phyloP scores from a whole-genome alignment of 2,888 invertebrate genomes.

The Eumacrocentrus americanus region DNA sequence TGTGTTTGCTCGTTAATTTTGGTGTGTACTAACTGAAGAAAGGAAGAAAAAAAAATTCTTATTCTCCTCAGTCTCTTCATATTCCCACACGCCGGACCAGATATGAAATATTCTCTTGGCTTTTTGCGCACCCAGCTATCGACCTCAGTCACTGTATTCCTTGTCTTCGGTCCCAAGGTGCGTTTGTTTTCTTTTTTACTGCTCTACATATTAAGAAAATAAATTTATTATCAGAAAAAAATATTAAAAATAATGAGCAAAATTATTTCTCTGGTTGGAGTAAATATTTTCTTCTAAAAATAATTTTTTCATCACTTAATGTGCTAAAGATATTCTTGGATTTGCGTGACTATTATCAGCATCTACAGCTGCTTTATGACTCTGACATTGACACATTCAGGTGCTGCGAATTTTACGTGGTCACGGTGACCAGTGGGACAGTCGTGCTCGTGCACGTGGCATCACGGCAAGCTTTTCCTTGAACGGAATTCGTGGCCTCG shows the following conservation, averaged over 20 bases:
- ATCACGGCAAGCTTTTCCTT: conserved; percentile 85
- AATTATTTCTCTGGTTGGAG: no score
- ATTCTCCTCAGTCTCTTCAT: conserved; percentile 75
- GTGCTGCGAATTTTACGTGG: conserved; percentile 82
- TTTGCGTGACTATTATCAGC: no score
- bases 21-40: neutral
- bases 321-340: no score
- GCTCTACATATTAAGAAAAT: no score
- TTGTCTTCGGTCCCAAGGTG: conserved; percentile 88
- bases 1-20: neutral
- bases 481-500: conserved; percentile 79
- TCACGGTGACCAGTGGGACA: conserved; percentile 90
- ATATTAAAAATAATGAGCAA: no score
- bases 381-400: conserved; percentile 59
- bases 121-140: conserved; percentile 92
- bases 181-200: no score
- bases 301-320: no score
- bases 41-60: neutral
- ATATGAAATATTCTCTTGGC: conserved; percentile 89
- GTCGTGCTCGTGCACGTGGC: conserved; percentile 80
- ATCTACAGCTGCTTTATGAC: no score
- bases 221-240: no score
- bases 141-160: conserved; percentile 83
- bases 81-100: conserved; percentile 86
- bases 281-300: neutral